Evolutionary conservation across 1,140 invertebrate species (phyloP), one percentile per base, ranked within the genome.

Genomic region (Lordiphosa collinella): DNA sequence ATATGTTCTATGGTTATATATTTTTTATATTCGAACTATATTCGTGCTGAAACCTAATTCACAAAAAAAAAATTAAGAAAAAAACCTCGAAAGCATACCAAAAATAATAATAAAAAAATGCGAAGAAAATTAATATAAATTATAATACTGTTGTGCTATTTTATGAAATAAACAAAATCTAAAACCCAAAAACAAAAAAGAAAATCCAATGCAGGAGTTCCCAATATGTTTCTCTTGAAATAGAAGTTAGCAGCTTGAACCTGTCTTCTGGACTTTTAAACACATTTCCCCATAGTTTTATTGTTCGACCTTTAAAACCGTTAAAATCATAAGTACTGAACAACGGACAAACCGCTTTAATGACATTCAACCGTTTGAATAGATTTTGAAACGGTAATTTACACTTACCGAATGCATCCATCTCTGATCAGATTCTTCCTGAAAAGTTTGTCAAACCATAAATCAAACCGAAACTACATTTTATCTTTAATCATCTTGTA

Each of bases 1-100:
- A 62, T 82, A 82, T 82, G 74, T 68, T 78, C 52, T 75, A 73
- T 63, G 70, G 63, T 67, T 75, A 78, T 78, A 71, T 61, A 68
- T 62, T 59, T 62, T 59, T 80, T 80, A 67, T 58, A 63, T 49
- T 54, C 48, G 41, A 67, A 37, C 22, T 16, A 57, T 51, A 46
- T 63, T 50, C 60, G 60, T 63, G 65, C 55, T 53, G 48, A 58
- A 52, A 43, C 53, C 37, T 71, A 78, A 78, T 41, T 71, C 66
- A 71, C 53, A 78, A 62, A 78, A 36, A 67, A 47, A 32, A 29
- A 11, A 13, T 29, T 2, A 55, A 36, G 56, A 34, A 38, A 38
- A 44, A 66, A 64, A 69, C 65, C 71, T 69, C 65, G 66, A 71
- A 80, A 74, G 40, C 60, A 75, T 80, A 82, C 65, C 75, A 71